Evolutionary conservation across 1,140 invertebrate species (phyloP).

Genomic region (Tetraneura akinire): DNA sequence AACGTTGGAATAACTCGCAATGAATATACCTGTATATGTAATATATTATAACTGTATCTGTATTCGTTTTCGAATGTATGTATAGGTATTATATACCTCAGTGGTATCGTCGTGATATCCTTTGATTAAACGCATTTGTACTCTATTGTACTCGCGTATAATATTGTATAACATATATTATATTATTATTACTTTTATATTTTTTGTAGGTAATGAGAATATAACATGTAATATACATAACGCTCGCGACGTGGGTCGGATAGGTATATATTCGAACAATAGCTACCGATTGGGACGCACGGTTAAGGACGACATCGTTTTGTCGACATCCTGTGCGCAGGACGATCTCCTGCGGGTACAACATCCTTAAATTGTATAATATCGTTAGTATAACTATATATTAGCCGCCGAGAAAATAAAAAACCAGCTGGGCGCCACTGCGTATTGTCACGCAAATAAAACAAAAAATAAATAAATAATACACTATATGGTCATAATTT

Average conservation of each 20-base stretch:
- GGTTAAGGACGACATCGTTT: conserved; percentile 37
- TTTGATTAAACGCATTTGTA: conserved; percentile 10
- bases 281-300: conserved; percentile 16
- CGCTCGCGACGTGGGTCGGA: not conserved
- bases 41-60: not conserved
- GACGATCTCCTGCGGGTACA: conserved; percentile 13
- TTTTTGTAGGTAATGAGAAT: not conserved
- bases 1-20: not conserved
- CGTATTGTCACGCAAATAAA: not conserved
- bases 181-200: too few species aligned
- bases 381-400: not conserved
- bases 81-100: too few species aligned
- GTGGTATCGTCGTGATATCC: not conserved
- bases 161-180: not conserved
- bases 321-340: conserved; percentile 26
- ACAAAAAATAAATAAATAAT: not conserved
- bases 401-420: not conserved
- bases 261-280: conserved; percentile 33
- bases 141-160: too few species aligned
- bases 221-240: not conserved
- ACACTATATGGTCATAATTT: too few species aligned
- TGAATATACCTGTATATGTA: too few species aligned
- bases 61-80: too few species aligned
- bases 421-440: conserved; percentile 30
- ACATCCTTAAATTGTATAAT: not conserved